A percentile compares a stretch with the other conserved stretches of the same genome.
These are phyloP conservation scores for Melanitta fusca DNA, from an alignment of 2,797 vertebrate species.

Conservation along the genomic window DNA sequence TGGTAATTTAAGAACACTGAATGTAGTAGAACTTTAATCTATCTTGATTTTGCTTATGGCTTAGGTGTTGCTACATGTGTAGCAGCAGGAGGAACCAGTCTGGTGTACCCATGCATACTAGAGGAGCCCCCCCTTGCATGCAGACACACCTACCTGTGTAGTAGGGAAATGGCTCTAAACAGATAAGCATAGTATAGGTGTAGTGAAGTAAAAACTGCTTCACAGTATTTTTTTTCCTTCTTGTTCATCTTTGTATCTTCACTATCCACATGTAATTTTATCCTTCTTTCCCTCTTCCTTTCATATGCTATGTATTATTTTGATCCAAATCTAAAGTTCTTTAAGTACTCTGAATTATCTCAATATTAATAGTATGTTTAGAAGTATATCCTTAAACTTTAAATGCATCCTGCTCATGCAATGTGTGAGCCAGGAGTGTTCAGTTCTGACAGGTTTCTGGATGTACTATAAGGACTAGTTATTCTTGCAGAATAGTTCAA, in stretches of 20 bases:
- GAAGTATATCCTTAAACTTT: not conserved
- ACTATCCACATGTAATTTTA: not conserved
- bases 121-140: not conserved
- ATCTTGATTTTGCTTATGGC: not conserved
- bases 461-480: not conserved
- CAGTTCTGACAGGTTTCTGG: slow-evolving; percentile 37
- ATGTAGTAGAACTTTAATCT: not conserved
- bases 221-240: not conserved
- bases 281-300: not conserved
- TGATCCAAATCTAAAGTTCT: not conserved
- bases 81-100: not conserved
- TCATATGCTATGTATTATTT: not conserved
- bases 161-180: not conserved
- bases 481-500: not conserved
- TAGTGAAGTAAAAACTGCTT: not conserved
- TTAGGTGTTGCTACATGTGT: not conserved
- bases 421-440: not conserved
- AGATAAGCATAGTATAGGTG: fast-evolving
- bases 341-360: not conserved
- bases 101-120: not conserved
- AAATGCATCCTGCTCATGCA: not conserved
- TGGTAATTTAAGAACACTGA: not conserved
- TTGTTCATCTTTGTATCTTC: not conserved
- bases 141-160: not conserved
- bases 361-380: not conserved